Evolutionary conservation across 2,888 invertebrate species (phyloP).

Genomic region (Sialis fuliginosa): DNA sequence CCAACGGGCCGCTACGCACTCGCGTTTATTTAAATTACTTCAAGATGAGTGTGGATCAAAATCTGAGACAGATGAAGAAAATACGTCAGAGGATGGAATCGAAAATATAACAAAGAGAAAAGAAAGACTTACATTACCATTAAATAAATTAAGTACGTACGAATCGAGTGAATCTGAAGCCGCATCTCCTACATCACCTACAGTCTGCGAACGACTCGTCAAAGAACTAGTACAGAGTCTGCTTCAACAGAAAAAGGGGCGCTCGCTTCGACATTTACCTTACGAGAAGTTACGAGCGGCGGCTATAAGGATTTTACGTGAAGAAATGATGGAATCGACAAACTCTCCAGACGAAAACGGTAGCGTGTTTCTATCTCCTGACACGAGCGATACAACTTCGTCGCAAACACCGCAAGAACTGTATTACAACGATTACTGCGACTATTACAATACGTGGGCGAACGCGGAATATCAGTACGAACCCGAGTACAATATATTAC

Average conservation of each 20-base stretch:
- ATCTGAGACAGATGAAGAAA: slow-evolving; percentile 18
- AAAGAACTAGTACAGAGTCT: slow-evolving; percentile 39
- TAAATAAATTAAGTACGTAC: slow-evolving; percentile 25
- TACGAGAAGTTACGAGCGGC: slow-evolving; percentile 38
- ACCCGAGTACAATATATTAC: slow-evolving; percentile 28
- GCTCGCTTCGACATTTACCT: slow-evolving; percentile 31
- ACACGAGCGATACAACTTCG: slow-evolving; percentile 23
- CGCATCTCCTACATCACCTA: slow-evolving; percentile 28
- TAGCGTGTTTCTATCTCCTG: slow-evolving; percentile 18
- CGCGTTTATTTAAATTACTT: slow-evolving; percentile 45
- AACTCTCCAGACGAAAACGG: slow-evolving; percentile 23
- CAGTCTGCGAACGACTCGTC: slow-evolving; percentile 33
- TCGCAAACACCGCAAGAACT: slow-evolving; percentile 31
- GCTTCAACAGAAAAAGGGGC: slow-evolving; percentile 33
- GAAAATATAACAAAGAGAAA: slow-evolving; percentile 25
- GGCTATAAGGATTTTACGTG: slow-evolving; percentile 34
- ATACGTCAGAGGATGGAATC: slow-evolving; percentile 11
- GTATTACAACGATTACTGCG: slow-evolving; percentile 29
- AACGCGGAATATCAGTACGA: slow-evolving; percentile 17
- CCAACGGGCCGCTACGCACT: slow-evolving; percentile 54
- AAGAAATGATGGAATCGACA: slow-evolving; percentile 31
- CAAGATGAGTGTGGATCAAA: slow-evolving; percentile 36
- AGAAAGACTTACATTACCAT: slow-evolving; percentile 31
- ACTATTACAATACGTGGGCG: slow-evolving; percentile 37
- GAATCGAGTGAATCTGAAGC: slow-evolving; percentile 34